These are phyloP conservation scores for Euphydryas editha DNA, from an alignment of 2,888 invertebrate species.

Conservation along the genomic window DNA sequence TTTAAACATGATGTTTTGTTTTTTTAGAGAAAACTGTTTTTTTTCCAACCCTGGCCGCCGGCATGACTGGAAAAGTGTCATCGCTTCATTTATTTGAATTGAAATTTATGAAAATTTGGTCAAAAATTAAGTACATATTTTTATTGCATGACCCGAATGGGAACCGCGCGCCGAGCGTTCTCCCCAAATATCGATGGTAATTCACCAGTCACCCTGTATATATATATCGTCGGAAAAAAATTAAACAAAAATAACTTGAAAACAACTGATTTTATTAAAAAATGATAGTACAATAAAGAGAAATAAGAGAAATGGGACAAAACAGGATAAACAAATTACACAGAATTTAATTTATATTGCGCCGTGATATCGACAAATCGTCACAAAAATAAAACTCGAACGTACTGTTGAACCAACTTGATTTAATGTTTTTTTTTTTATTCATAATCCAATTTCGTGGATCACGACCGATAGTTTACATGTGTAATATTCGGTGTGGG, in stretches of 20 bases:
- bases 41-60: no score
- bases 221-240: constrained; percentile 28
- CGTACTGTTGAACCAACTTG: constrained; percentile 23
- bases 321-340: constrained; percentile 23
- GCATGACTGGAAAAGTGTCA: no score
- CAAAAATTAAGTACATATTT: no score
- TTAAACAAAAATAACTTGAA: constrained; percentile 57
- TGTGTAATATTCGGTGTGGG: constrained; percentile 10
- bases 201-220: no score
- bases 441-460: constrained; percentile 22
- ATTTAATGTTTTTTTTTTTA: constrained; percentile 19
- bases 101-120: no score
- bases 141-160: no score
- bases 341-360: not conserved
- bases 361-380: not conserved
- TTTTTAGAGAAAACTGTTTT: no score
- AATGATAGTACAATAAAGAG: constrained; percentile 57
- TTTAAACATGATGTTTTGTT: no score
- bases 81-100: no score
- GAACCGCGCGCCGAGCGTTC: no score
- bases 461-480: constrained; percentile 15
- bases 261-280: constrained; percentile 68
- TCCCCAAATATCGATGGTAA: no score
- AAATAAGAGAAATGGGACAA: constrained; percentile 50
- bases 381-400: constrained; percentile 25